Conservation (phyloP, 2,888 invertebrate genomes). For the Ptychoptera contaminata region DNA sequence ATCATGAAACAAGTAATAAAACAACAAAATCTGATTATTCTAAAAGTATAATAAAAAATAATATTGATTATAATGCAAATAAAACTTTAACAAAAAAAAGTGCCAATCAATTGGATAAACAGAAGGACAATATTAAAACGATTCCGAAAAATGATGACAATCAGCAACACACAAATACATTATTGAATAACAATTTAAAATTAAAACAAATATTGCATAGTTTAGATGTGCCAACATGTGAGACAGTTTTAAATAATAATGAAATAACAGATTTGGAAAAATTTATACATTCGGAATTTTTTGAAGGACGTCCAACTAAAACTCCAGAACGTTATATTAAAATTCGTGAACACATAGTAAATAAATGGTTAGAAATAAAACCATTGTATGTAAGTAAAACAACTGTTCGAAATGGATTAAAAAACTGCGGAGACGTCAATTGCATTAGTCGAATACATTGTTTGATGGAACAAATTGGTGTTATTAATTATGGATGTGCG, state of each 20-base stretch:
- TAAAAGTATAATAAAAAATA: background rate
- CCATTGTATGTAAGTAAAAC: slow-evolving; percentile 44
- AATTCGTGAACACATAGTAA: slow-evolving; percentile 41
- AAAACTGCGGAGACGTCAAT: slow-evolving; percentile 45
- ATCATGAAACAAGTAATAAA: slow-evolving; percentile 10
- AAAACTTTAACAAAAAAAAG: background rate
- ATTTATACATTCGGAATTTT: slow-evolving; percentile 38
- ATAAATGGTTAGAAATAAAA: slow-evolving; percentile 35
- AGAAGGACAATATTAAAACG: background rate
- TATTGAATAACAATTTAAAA: slow-evolving; percentile 1
- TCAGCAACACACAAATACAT: slow-evolving; percentile 8
- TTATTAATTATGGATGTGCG: slow-evolving; percentile 42
- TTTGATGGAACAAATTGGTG: slow-evolving; percentile 43
- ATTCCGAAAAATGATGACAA: slow-evolving; percentile 12
- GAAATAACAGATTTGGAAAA: slow-evolving; percentile 37
- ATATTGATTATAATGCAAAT: background rate
- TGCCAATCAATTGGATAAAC: background rate
- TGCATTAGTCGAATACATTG: slow-evolving; percentile 42
- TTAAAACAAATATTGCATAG: slow-evolving; percentile 14
- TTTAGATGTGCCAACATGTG: slow-evolving; percentile 32
- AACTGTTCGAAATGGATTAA: slow-evolving; percentile 36
- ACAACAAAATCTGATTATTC: background rate
- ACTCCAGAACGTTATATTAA: slow-evolving; percentile 39
- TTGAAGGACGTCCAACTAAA: slow-evolving; percentile 35
- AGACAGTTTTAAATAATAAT: slow-evolving; percentile 26